Conservation (phyloP, 2,888 invertebrate species). For the Lysandra coridon region DNA sequence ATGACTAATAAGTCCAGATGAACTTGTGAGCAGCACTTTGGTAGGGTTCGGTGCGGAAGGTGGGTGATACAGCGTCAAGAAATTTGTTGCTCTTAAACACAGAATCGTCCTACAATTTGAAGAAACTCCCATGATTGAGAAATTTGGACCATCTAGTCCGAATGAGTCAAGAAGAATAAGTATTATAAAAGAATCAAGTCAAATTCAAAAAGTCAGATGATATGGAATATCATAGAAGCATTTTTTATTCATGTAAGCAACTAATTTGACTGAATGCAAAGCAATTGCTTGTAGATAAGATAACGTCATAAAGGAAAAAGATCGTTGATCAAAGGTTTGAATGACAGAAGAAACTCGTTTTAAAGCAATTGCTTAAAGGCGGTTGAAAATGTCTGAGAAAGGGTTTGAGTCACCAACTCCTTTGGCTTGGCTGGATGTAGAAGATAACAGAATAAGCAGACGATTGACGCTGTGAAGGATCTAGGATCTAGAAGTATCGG, state of each 20-base stretch:
- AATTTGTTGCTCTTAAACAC: neutral
- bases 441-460: too few relatives aligned
- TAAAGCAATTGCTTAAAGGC: too few relatives aligned
- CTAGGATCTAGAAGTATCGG: constrained; percentile 86
- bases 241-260: too few relatives aligned
- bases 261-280: too few relatives aligned
- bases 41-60: constrained; percentile 35
- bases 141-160: neutral
- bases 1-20: constrained; percentile 43
- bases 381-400: too few relatives aligned
- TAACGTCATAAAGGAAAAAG: neutral
- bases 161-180: neutral
- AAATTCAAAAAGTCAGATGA: too few relatives aligned
- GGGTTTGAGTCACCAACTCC: too few relatives aligned
- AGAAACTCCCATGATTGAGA: neutral
- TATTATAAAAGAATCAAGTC: neutral
- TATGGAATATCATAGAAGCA: too few relatives aligned
- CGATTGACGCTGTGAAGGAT: neutral
- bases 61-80: constrained; percentile 30
- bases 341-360: too few relatives aligned
- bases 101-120: too few relatives aligned
- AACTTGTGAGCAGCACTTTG: constrained; percentile 39
- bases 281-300: too few relatives aligned
- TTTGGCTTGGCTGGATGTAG: too few relatives aligned
- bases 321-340: neutral